Evolutionary conservation across 2,113 vertebrate genomes (phyloP).

Genomic region (Neogobius melanostomus): DNA sequence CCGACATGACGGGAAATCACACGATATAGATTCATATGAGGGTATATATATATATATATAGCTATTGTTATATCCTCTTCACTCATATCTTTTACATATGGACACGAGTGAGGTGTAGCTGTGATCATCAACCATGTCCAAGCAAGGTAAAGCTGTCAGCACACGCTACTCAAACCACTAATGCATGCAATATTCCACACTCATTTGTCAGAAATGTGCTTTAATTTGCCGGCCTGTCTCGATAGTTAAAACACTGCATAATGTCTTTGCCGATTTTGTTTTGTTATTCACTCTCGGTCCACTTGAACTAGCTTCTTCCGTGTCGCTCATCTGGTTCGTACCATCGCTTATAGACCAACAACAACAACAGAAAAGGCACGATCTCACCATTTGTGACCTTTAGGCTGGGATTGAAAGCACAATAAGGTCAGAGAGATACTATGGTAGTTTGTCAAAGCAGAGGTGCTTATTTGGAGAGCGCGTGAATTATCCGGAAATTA

Average conservation of each 20-base stretch:
- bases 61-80: slow-evolving; percentile 31
- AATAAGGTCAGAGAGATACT: too few species aligned
- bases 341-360: too few species aligned
- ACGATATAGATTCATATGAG: slow-evolving; percentile 7
- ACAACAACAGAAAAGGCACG: too few species aligned
- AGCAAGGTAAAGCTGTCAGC: not conserved
- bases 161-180: not conserved
- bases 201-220: slow-evolving; percentile 4
- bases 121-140: slow-evolving; percentile 1
- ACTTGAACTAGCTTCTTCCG: too few species aligned
- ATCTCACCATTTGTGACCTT: too few species aligned
- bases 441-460: too few species aligned
- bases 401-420: too few species aligned
- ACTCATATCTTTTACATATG: not conserved
- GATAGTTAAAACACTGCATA: not conserved
- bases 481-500: too few species aligned
- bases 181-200: not conserved
- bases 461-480: too few species aligned
- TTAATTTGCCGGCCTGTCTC: slow-evolving; percentile 2
- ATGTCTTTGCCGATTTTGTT: not conserved
- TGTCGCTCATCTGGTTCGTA: too few species aligned
- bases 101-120: not conserved
- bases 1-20: slow-evolving; percentile 42
- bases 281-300: too few species aligned
- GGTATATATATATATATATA: slow-evolving; percentile 31